Percentiles rank a stretch among this genome's conserved stretches.
These are phyloP conservation scores for Melieria crassipennis DNA, from an alignment of 2,888 invertebrate genomes.

Conservation along the genomic window DNA sequence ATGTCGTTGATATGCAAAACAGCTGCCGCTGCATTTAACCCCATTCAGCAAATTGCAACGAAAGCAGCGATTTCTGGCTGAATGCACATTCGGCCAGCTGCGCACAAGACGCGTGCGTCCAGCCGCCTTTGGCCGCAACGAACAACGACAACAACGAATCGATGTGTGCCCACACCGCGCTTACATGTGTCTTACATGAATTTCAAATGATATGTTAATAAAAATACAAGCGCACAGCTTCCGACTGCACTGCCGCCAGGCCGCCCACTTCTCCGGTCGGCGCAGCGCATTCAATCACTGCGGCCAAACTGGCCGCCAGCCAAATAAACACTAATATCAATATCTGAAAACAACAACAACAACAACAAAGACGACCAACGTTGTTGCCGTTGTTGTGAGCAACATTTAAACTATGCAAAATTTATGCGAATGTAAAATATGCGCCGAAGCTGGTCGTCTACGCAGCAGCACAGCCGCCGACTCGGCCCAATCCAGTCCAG, in stretches of 20 bases:
- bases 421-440: conserved; percentile 49
- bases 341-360: too few species aligned
- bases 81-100: too few species aligned
- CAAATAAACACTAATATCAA: too few species aligned
- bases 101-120: too few species aligned
- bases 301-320: conserved; percentile 6
- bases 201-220: conserved; percentile 62
- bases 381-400: conserved; percentile 4
- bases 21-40: background rate
- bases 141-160: background rate
- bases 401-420: conserved; percentile 55
- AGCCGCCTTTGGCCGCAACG: too few species aligned
- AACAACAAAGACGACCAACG: too few species aligned
- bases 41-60: too few species aligned
- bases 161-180: background rate
- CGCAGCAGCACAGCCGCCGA: background rate
- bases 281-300: too few species aligned
- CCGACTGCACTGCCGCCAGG: too few species aligned
- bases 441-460: conserved; percentile 41
- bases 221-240: conserved; percentile 20
- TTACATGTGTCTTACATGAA: conserved; percentile 61
- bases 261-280: too few species aligned
- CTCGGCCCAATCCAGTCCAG: too few species aligned
- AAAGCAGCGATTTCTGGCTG: too few species aligned
- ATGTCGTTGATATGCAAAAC: conserved; percentile 7